Evolutionary conservation across 2,797 vertebrate genomes (phyloP), one percentile per base, ranked within the genome.

Genomic region (Gambusia yucatana): DNA sequence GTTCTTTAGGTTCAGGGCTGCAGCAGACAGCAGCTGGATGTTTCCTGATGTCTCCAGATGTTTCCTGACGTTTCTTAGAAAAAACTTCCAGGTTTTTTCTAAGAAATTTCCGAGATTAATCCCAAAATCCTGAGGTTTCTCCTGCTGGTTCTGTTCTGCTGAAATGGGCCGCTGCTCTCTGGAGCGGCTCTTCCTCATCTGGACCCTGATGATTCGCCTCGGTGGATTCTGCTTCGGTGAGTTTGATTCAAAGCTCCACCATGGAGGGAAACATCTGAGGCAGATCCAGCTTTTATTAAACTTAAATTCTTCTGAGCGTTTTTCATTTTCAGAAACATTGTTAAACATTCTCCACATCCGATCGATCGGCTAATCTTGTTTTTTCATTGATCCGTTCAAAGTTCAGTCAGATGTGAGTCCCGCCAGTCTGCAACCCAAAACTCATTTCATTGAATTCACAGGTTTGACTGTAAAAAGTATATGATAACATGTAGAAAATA

Each of bases 171-270:
- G 47, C 3, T 30, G 78, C 28, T n/a, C 33, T 52, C 6, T 4
- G 16, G 13, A 25, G 1, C 17, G 39, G 20, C 55, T 22, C 28
- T 1, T 73, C 1, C 67, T 59, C 10, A 2, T 28, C 59, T 80
- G 81, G 70, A 70, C 59, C 0, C 10, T 73, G 65, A 13, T 74
- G 39, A 74, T 50, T 46, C 3, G 81, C 63, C 50, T 82, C 43
- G 16, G n/a, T 30, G 80, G 72, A 20, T 57, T 50, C 16, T 75
- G 76, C 43, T 6, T 43, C 1, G 84, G 91, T 90, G 78, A 90
- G 90, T 77, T 43, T 25, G 8, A 11, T 6, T 67, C 22, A 41
- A 16, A 28, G n/a, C n/a, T 6, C 28, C 57, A 33, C 9, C 33
- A 4, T 39, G 61, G 33, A 65, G 61, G 61, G 20, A n/a, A 69